Base-by-base conservation (phyloP, 2,888 invertebrate species). In the Linnaemya tessellans region DNA sequence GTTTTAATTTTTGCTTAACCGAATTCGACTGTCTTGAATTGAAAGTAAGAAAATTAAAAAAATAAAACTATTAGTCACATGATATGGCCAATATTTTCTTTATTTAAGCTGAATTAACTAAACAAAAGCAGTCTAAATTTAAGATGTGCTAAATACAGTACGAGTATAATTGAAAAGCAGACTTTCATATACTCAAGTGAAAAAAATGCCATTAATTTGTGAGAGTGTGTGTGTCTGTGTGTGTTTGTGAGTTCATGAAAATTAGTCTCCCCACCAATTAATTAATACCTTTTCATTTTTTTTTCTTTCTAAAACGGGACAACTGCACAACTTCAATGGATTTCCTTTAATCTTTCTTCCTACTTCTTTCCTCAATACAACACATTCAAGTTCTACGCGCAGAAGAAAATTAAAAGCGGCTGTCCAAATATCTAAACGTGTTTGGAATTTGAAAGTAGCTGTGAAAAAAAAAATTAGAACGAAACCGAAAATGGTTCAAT, bases 371-470 rank as follows among this genome's bases (percentile, higher is more conserved):
- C 15, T 20, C 8, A 51, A 51, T 51, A 51, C 9, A 51, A 51
- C 1, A 15, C 9, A 51, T 51, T 46, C 2, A 20, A 51, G 51
- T 20, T 51, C 10, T 18, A 20, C 18, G 5, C n/a, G 30, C 30
- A 51, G 51, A 51, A 1, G 51, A 51, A 51, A 51, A 51, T 51
- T 51, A 51, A 51, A 51, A 20, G 20, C 51, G 51, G 20, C 51
- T 51, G 51, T 20, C 18, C 51, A 51, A 51, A 20, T 15, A 51
- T 51, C 15, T 10, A 20, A 51, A 51, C 51, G 51, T 51, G 51
- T 18, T 51, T 18, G 1, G 51, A 18, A 20, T 51, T 51, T 8
- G 15, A 51, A 51, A 51, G 18, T 51, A 51, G 0, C 9, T 46
- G 13, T 20, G 20, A 51, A 51, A 51, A 51, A 51, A n/a, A n/a